Evolutionary conservation across 2,113 vertebrate species (phyloP), one percentile per base, ranked within the genome.

Genomic region (Silurus asotus): DNA sequence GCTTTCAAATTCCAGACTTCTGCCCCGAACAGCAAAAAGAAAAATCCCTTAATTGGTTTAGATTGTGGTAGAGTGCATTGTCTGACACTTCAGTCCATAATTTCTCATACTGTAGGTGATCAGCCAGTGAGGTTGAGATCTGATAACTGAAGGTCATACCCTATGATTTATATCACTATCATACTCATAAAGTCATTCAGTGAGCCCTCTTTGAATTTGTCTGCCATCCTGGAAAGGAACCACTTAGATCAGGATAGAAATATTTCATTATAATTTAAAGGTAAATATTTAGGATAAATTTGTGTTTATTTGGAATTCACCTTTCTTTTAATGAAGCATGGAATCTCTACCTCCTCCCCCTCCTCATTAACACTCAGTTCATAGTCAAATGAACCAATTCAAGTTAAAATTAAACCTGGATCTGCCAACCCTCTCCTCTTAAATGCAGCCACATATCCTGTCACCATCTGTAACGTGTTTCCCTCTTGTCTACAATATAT

Each of bases 391-490:
- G 65, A 67, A 5, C 9, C 64, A 49, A 76, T 76, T 76, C 51
- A 76, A 51, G 53, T 58, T 48, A n/a, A 25, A 76, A 67, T 25
- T 1, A 67, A 48, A 78, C 62, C 82, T 82, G 61, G 69, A 70
- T 82, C 74, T 78, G 37, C 49, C 14, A 62, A 28, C 58, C 55
- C 49, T 76, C 49, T 67, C n/a, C 82, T 69, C 19, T 55, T 81
- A 82, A 85, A 79, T 61, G 67, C 81, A 64, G 15, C 45, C 19
- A 8, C 72, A 83, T 83, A 87, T 84, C 82, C 81, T 61, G 37
- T 81, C 85, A 79, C 58, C 58, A 76, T 82, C 70, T 84, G 51
- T 79, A 61, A 61, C n/a, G 55, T 75, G 58, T 84, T 82, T 89
- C 69, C 64, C 37, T 55, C 69, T 45, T 77, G 37, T 37, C 25